A percentile compares a stretch with the other conserved stretches of the same genome.
Evolutionary conservation across 2,113 vertebrate genomes (phyloP).

Genomic region (Ivindomyrus marchei): DNA sequence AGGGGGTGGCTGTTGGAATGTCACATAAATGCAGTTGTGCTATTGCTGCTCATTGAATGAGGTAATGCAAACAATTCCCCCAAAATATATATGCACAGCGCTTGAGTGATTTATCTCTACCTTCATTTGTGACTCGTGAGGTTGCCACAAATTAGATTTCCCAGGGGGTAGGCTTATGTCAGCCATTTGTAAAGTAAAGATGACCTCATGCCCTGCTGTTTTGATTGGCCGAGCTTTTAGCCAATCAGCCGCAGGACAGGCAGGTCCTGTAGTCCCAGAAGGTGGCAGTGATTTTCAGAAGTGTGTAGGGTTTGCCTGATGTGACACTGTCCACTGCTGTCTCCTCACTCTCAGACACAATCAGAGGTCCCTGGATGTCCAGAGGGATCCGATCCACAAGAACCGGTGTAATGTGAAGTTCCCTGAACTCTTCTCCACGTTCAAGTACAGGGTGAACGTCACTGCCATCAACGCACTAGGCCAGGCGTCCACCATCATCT

Average conservation of each 20-base stretch:
- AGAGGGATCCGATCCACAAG: slow-evolving; percentile 77
- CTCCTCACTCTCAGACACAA: slow-evolving; percentile 65
- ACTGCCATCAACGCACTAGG: slow-evolving; percentile 84
- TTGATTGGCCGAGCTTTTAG: background rate
- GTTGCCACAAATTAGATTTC: background rate
- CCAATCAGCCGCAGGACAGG: background rate
- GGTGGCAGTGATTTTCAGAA: background rate
- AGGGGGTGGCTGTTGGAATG: background rate
- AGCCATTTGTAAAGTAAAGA: background rate
- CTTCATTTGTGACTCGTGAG: background rate
- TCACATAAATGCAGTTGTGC: background rate
- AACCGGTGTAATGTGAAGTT: slow-evolving; percentile 89
- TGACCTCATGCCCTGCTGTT: background rate
- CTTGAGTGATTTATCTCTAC: background rate
- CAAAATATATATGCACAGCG: background rate
- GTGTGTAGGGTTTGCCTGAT: background rate
- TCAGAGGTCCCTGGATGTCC: slow-evolving; percentile 75
- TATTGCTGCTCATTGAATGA: background rate
- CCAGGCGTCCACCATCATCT: slow-evolving; percentile 62
- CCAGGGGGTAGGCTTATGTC: background rate
- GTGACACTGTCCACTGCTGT: background rate
- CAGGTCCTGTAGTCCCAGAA: background rate
- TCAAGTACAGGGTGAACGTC: slow-evolving; percentile 86
- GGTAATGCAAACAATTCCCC: background rate
- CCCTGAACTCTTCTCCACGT: slow-evolving; percentile 84